Conservation (phyloP, 2,113 vertebrate species). For the Heterotilapia buettikoferi region DNA sequence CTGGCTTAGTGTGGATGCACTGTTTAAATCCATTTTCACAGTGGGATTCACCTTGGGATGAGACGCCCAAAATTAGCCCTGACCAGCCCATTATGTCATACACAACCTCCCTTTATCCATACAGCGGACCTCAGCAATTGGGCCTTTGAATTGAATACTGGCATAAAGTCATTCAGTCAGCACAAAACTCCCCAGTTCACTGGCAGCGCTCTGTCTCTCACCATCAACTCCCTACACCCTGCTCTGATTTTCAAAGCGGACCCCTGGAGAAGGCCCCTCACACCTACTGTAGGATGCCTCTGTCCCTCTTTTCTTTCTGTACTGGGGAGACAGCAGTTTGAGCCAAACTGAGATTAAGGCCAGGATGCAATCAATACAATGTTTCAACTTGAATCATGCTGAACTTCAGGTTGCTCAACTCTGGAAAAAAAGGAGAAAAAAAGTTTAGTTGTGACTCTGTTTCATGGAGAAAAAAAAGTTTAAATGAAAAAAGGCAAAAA, state of each 20-base stretch:
- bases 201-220: slow-evolving; percentile 32
- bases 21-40: slow-evolving; percentile 2
- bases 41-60: slow-evolving; percentile 20
- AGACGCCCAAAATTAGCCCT: slow-evolving; percentile 41
- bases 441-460: slow-evolving; percentile 9
- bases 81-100: slow-evolving; percentile 17
- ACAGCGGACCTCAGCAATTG: slow-evolving; percentile 71
- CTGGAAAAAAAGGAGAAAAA: background rate
- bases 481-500: background rate
- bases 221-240: background rate
- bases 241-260: slow-evolving; percentile 22
- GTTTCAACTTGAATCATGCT: slow-evolving; percentile 15
- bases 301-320: background rate
- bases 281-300: slow-evolving; percentile 9
- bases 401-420: slow-evolving; percentile 30
- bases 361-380: slow-evolving; percentile 58
- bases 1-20: background rate
- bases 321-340: slow-evolving; percentile 49
- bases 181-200: slow-evolving; percentile 63
- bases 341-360: slow-evolving; percentile 75
- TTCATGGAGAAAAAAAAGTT: background rate
- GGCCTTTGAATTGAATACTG: slow-evolving; percentile 70
- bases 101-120: slow-evolving; percentile 40
- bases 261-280: slow-evolving; percentile 15
- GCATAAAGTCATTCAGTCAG: slow-evolving; percentile 72